Evolutionary conservation across 2,797 vertebrate species (phyloP).

Genomic region (Siniperca undulata): DNA sequence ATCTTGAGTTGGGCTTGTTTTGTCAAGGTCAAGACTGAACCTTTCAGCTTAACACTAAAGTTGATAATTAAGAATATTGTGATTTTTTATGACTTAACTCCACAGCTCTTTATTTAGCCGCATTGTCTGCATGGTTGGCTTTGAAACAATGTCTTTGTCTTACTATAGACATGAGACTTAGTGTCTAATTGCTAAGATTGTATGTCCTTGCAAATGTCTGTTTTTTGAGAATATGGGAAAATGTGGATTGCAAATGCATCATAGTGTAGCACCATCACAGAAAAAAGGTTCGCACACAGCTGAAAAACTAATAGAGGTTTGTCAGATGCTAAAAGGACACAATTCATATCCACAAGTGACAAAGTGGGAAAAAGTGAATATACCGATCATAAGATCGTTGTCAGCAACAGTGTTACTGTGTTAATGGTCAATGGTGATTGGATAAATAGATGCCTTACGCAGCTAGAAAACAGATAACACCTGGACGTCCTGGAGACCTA

Average conservation of each 20-base stretch:
- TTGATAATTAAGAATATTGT: not conserved
- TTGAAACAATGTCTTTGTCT: slow-evolving; percentile 4
- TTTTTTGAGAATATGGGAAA: not conserved
- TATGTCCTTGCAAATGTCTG: not conserved
- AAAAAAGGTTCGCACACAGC: not conserved
- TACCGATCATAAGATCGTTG: slow-evolving; percentile 8
- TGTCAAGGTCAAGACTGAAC: not conserved
- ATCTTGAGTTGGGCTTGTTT: slow-evolving; percentile 1
- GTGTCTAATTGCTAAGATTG: not conserved
- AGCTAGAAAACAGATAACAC: slow-evolving; percentile 32
- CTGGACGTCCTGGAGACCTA: slow-evolving; percentile 40
- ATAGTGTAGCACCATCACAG: not conserved
- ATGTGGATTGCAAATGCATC: not conserved
- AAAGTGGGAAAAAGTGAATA: slow-evolving; percentile 6
- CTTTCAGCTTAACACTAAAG: not conserved
- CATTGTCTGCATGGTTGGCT: not conserved
- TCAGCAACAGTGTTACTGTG: not conserved
- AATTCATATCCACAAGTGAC: not conserved
- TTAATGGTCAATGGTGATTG: not conserved
- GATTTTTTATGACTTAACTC: not conserved
- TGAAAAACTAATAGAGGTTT: not conserved
- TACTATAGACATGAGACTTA: not conserved
- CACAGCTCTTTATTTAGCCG: not conserved
- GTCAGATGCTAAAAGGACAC: not conserved
- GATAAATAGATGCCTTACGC: slow-evolving; percentile 23